Conservation (phyloP, 2,113 vertebrate species). For the Brachyhypopomus occidentalis region DNA sequence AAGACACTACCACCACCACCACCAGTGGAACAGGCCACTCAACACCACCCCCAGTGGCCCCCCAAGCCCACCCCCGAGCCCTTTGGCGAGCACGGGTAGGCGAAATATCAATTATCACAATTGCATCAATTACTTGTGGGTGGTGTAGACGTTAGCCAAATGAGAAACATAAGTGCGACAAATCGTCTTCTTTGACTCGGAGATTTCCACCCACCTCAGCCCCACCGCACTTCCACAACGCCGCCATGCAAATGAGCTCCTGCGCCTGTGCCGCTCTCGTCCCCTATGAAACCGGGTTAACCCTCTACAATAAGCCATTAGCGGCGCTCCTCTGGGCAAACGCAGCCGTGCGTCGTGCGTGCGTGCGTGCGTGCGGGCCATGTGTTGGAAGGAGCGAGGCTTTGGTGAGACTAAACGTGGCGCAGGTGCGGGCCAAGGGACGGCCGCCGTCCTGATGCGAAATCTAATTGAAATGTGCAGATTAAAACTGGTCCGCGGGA, state of each 20-base stretch:
- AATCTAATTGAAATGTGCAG: conserved; percentile 79
- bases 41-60: neutral
- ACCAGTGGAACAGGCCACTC: conserved; percentile 4
- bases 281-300: neutral
- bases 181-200: conserved; percentile 31
- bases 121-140: conserved; percentile 56
- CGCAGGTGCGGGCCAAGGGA: conserved; percentile 72
- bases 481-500: conserved; percentile 72
- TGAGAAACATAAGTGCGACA: conserved; percentile 49
- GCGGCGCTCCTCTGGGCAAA: neutral
- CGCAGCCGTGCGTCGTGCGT: conserved; percentile 4
- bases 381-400: conserved; percentile 21
- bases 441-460: conserved; percentile 74
- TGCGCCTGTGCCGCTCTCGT: neutral
- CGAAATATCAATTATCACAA: conserved; percentile 58
- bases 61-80: neutral
- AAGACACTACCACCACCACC: conserved; percentile 20
- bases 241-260: neutral
- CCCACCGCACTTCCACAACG: conserved; percentile 22
- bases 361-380: conserved; percentile 3
- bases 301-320: conserved; percentile 22
- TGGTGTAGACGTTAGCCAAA: conserved; percentile 45
- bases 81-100: conserved; percentile 18
- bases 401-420: conserved; percentile 49
- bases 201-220: conserved; percentile 18